A percentile compares a stretch with the other conserved stretches of the same genome.
These are phyloP conservation scores for Cyprinodon diabolis DNA, from an alignment of 2,797 vertebrate species.

Conservation along the genomic window DNA sequence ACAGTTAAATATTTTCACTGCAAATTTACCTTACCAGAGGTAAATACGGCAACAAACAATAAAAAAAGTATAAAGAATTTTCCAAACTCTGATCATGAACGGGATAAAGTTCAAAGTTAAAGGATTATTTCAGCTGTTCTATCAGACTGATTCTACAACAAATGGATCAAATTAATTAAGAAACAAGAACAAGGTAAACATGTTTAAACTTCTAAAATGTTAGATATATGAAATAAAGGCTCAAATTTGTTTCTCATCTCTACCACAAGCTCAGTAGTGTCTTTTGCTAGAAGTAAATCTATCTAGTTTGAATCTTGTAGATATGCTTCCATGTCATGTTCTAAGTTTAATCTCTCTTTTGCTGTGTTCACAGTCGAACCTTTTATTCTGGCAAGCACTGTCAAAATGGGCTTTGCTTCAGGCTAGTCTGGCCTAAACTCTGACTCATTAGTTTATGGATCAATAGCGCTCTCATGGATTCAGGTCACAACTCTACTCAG, in stretches of 20 bases:
- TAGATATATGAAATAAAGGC: neutral
- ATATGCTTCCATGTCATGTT: slow-evolving; percentile 51
- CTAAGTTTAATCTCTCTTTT: slow-evolving; percentile 32
- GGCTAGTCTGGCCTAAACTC: slow-evolving; percentile 43
- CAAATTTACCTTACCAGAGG: neutral
- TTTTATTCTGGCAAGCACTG: slow-evolving; percentile 32
- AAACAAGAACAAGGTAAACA: neutral
- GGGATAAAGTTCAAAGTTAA: neutral
- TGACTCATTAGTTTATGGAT: slow-evolving; percentile 55
- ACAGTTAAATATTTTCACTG: neutral
- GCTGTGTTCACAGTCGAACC: slow-evolving; percentile 49
- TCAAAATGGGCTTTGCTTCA: slow-evolving; percentile 33
- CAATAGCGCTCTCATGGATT: slow-evolving; percentile 43
- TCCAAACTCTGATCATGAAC: neutral
- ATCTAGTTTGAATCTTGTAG: neutral
- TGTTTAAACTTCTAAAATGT: neutral
- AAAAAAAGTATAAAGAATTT: neutral
- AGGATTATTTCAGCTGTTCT: neutral
- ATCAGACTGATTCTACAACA: neutral
- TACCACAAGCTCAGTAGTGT: neutral
- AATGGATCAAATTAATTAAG: neutral
- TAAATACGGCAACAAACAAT: neutral
- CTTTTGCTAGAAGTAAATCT: slow-evolving; percentile 20
- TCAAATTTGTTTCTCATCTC: neutral
- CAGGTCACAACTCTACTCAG: slow-evolving; percentile 52